Conservation (phyloP, 2,888 invertebrate species). For the Galerucella pusilla region DNA sequence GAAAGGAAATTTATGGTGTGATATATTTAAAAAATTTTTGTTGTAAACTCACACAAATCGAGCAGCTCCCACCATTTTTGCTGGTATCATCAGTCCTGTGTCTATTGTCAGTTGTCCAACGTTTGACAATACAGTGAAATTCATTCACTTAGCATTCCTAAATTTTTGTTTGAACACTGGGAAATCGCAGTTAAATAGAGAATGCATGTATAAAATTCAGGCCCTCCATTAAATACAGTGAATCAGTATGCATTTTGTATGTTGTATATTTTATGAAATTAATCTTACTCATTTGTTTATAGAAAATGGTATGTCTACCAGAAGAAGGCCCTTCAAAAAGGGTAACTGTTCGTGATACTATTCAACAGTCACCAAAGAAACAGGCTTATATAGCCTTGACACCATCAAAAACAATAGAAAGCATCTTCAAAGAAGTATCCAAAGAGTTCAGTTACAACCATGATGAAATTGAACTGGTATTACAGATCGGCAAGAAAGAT, state of each 20-base stretch:
- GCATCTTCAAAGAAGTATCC: constrained; percentile 66
- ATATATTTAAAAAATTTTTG: too few species aligned
- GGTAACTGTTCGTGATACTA: constrained; percentile 58
- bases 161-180: too few species aligned
- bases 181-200: too few species aligned
- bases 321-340: constrained; percentile 59
- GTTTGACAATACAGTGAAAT: too few species aligned
- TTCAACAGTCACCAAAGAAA: constrained; percentile 45
- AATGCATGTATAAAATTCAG: too few species aligned
- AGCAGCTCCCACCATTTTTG: too few species aligned
- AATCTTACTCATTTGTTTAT: constrained; percentile 42
- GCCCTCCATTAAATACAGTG: too few species aligned
- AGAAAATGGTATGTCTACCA: constrained; percentile 67
- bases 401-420: constrained; percentile 63
- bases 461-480: constrained; percentile 57
- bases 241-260: neutral
- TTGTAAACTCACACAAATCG: too few species aligned
- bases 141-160: too few species aligned
- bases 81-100: too few species aligned
- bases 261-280: neutral
- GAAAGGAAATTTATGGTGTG: too few species aligned
- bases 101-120: too few species aligned
- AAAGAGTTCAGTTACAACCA: constrained; percentile 62
- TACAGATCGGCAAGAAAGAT: constrained; percentile 50
- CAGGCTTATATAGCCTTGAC: constrained; percentile 58